Conservation (phyloP, 64 coral and sea anemone species). For the Catalaphyllia jardinei region DNA sequence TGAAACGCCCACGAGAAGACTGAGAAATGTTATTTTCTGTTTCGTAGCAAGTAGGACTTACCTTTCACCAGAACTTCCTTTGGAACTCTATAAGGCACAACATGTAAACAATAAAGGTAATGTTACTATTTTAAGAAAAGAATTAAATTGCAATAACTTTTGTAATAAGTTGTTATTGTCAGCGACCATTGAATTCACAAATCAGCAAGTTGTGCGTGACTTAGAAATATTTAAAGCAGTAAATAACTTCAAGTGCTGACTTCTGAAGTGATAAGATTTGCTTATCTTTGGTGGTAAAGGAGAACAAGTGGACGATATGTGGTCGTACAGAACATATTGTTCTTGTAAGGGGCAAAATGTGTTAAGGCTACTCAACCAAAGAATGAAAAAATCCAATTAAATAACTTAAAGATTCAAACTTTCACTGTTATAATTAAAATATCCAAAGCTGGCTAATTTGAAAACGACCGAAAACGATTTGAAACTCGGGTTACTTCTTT, state of each 20-base stretch:
- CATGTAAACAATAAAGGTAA: neutral
- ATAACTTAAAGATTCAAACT: neutral
- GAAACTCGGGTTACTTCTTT: no score
- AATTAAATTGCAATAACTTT: neutral
- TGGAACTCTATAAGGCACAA: conserved; percentile 10
- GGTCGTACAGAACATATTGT: neutral
- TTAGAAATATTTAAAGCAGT: neutral
- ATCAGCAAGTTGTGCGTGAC: neutral
- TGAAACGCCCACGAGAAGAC: no score
- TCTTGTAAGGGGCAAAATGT: neutral
- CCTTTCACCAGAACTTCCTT: conserved; percentile 49
- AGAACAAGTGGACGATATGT: neutral
- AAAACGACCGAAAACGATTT: no score
- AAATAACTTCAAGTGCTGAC: neutral
- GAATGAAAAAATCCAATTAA: neutral
- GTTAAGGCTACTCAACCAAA: neutral
- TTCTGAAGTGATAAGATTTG: neutral
- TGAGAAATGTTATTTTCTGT: no score
- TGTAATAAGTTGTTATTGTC: neutral
- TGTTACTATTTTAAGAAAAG: conserved; percentile 11
- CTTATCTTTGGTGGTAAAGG: neutral
- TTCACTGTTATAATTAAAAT: neutral
- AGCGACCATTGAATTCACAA: neutral
- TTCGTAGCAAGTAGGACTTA: neutral
- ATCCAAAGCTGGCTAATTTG: neutral